Evolutionary conservation across 1,140 invertebrate genomes (phyloP).

Genomic region (Hylaeus volcanicus): DNA sequence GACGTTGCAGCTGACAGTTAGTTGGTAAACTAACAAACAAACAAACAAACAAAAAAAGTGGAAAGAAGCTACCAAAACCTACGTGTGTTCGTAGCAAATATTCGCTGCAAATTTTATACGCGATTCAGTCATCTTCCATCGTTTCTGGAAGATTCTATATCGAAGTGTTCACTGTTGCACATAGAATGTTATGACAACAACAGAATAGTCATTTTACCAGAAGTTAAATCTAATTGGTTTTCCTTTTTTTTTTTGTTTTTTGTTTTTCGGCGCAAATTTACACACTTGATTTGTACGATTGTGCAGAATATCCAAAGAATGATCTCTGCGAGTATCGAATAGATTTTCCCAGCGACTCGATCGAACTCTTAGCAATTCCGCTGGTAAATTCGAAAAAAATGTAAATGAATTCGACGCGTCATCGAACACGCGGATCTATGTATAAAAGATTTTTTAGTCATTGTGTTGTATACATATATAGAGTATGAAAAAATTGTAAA

Average conservation of each 20-base stretch:
- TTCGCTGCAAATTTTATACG: constrained; percentile 69
- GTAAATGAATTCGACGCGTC: constrained; percentile 52
- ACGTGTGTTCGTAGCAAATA: constrained; percentile 74
- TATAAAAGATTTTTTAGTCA: constrained; percentile 55
- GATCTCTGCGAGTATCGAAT: constrained; percentile 56
- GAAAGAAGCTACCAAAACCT: constrained; percentile 67
- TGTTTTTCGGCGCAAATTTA: constrained; percentile 52
- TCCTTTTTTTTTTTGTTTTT: neutral
- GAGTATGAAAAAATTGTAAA: constrained; percentile 29
- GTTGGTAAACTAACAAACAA: constrained; percentile 24
- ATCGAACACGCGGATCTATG: constrained; percentile 35
- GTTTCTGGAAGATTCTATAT: constrained; percentile 62
- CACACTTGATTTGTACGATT: constrained; percentile 51
- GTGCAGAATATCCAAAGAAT: constrained; percentile 66
- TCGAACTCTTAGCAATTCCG: neutral
- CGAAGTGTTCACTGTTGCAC: constrained; percentile 72
- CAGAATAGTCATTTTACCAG: constrained; percentile 58
- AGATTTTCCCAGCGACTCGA: constrained; percentile 41
- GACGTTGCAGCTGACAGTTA: constrained; percentile 32
- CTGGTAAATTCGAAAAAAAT: constrained; percentile 35
- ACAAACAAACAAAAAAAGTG: constrained; percentile 6
- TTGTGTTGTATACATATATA: constrained; percentile 33
- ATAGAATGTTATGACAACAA: constrained; percentile 61
- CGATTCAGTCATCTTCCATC: constrained; percentile 57
- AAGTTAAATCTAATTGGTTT: constrained; percentile 33